A percentile compares a stretch with the other conserved stretches of the same genome.
These are phyloP conservation scores for Xenopus petersii DNA, from an alignment of 2,797 vertebrate genomes.

Conservation along the genomic window DNA sequence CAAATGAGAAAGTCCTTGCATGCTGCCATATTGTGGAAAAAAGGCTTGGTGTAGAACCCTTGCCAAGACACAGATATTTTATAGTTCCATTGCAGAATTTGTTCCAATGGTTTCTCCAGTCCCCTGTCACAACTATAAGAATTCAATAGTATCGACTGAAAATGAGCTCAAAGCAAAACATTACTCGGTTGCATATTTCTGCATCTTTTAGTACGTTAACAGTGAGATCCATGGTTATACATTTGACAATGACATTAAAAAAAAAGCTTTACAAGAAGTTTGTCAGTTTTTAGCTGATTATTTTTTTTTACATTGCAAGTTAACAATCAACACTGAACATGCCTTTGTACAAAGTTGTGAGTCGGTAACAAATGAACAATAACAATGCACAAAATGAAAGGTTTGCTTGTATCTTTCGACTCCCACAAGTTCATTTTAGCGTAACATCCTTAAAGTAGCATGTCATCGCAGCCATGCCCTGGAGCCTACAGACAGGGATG, in stretches of 20 bases:
- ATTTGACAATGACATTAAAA: conserved; percentile 66
- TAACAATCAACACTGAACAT: conserved; percentile 77
- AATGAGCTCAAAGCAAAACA: conserved; percentile 30
- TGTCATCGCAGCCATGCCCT: conserved; percentile 21
- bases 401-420: conserved; percentile 54
- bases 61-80: too few species aligned
- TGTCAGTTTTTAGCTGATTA: conserved; percentile 6
- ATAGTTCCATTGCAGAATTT: too few species aligned
- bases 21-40: too few species aligned
- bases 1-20: too few species aligned
- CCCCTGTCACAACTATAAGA: conserved; percentile 11
- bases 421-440: conserved; percentile 55
- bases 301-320: conserved; percentile 69
- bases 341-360: conserved; percentile 86
- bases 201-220: not conserved
- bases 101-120: too few species aligned
- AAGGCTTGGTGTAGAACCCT: too few species aligned
- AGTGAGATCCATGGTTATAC: conserved; percentile 10
- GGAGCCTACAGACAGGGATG: conserved; percentile 20
- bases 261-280: conserved; percentile 46
- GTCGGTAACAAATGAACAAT: conserved; percentile 79
- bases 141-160: conserved; percentile 14
- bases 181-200: conserved; percentile 28
- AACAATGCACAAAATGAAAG: conserved; percentile 70
- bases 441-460: conserved; percentile 25